phyloP scores from a whole-genome alignment of 2,888 invertebrate species.

The Ectemnius cavifrons region DNA sequence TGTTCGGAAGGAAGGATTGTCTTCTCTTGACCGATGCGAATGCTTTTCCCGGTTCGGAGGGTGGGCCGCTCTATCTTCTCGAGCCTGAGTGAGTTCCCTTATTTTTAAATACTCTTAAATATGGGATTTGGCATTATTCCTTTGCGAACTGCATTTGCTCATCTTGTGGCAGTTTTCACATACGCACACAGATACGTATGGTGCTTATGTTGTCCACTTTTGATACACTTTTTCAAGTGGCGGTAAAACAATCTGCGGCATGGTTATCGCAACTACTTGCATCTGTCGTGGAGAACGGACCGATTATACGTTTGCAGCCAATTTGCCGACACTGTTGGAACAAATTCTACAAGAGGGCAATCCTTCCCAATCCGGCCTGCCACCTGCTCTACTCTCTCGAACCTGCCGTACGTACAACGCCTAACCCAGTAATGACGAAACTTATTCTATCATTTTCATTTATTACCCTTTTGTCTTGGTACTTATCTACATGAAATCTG shows the following conservation, averaged over 20 bases:
- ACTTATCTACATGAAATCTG: too few relatives aligned
- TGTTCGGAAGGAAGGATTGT: constrained; percentile 79
- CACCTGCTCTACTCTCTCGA: too few relatives aligned
- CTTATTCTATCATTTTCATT: too few relatives aligned
- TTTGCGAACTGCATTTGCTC: not conserved
- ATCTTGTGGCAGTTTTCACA: not conserved
- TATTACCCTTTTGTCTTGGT: too few relatives aligned
- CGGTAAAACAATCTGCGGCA: constrained; percentile 74
- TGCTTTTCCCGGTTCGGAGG: constrained; percentile 82
- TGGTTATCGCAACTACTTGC: constrained; percentile 81
- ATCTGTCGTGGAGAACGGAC: constrained; percentile 84
- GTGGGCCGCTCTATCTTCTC: constrained; percentile 80
- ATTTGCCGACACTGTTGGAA: constrained; percentile 79
- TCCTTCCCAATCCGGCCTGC: not conserved
- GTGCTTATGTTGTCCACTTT: too few relatives aligned
- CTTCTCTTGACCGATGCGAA: constrained; percentile 81
- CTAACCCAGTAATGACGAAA: too few relatives aligned
- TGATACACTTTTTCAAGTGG: constrained; percentile 35
- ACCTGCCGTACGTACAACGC: too few relatives aligned
- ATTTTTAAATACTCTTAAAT: not conserved
- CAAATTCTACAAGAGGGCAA: constrained; percentile 47
- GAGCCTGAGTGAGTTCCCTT: constrained; percentile 15
- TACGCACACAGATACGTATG: too few relatives aligned
- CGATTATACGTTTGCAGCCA: constrained; percentile 81
- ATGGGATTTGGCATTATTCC: too few relatives aligned